Conservation (phyloP, 1,140 invertebrate species). For the Cydia pomonella region DNA sequence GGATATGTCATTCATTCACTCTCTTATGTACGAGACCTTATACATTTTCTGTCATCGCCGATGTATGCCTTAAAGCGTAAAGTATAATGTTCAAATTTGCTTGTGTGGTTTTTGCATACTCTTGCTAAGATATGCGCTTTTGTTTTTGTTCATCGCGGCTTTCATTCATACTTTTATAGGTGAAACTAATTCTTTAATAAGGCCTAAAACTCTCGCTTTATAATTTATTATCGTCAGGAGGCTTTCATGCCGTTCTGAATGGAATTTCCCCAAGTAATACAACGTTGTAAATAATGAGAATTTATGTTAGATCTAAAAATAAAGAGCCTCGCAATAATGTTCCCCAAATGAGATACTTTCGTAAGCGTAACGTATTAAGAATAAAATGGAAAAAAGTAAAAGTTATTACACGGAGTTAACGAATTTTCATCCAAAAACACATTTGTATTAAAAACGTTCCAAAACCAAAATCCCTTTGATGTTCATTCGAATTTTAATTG, state of each 20-base stretch:
- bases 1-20: slow-evolving; percentile 32
- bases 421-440: not conserved
- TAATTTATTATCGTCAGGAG: not conserved
- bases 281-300: slow-evolving; percentile 13
- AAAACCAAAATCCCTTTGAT: slow-evolving; percentile 29
- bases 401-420: slow-evolving; percentile 23
- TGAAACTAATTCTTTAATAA: slow-evolving; percentile 12
- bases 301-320: slow-evolving; percentile 17
- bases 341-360: not conserved
- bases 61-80: not conserved
- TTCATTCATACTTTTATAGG: slow-evolving; percentile 16
- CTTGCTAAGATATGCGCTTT: not conserved
- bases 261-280: not conserved
- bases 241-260: slow-evolving; percentile 2
- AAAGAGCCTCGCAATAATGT: slow-evolving; percentile 3
- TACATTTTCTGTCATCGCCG: not conserved
- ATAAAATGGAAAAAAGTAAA: slow-evolving; percentile 6
- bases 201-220: not conserved
- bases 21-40: slow-evolving; percentile 11
- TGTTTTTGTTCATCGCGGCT: slow-evolving; percentile 4
- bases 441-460: slow-evolving; percentile 21
- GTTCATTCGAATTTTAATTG: slow-evolving; percentile 32
- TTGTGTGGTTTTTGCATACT: not conserved
- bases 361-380: slow-evolving; percentile 3
- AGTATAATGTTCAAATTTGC: slow-evolving; percentile 7